phyloP scores from a whole-genome alignment of 2,797 vertebrate species.

The Dendrocincla fuliginosa region DNA sequence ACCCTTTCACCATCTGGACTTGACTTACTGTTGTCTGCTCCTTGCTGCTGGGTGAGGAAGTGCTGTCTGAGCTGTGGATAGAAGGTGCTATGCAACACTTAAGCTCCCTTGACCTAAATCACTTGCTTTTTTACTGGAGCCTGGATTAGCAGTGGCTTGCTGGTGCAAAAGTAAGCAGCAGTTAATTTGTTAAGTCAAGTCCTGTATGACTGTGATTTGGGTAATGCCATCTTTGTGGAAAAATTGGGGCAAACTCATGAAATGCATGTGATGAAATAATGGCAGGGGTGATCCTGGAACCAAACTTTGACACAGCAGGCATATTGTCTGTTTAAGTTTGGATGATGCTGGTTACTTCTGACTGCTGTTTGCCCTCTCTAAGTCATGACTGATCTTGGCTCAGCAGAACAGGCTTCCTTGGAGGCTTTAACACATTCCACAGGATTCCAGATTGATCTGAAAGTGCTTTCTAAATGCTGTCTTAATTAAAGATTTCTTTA shows the following conservation, averaged over 20 bases:
- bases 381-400: not conserved
- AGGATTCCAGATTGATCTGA: constrained; percentile 57
- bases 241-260: not conserved
- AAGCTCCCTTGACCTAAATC: constrained; percentile 54
- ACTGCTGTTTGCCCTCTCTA: not conserved
- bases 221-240: not conserved
- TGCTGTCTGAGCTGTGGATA: constrained; percentile 45
- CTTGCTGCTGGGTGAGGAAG: not conserved
- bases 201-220: not conserved
- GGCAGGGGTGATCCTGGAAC: not conserved
- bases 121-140: not conserved
- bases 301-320: not conserved
- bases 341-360: not conserved
- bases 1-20: not conserved
- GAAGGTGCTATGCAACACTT: not conserved
- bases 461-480: constrained; percentile 61
- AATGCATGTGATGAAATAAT: not conserved
- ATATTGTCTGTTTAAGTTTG: not conserved
- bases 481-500: constrained; percentile 68
- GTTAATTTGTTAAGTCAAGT: constrained; percentile 60
- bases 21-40: not conserved
- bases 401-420: not conserved
- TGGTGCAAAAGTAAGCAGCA: constrained; percentile 23
- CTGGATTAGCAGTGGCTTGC: constrained; percentile 24
- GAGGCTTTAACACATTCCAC: constrained; percentile 42